Base-by-base conservation (phyloP, 2,113 vertebrate genomes). In the Heptranchias perlo region DNA sequence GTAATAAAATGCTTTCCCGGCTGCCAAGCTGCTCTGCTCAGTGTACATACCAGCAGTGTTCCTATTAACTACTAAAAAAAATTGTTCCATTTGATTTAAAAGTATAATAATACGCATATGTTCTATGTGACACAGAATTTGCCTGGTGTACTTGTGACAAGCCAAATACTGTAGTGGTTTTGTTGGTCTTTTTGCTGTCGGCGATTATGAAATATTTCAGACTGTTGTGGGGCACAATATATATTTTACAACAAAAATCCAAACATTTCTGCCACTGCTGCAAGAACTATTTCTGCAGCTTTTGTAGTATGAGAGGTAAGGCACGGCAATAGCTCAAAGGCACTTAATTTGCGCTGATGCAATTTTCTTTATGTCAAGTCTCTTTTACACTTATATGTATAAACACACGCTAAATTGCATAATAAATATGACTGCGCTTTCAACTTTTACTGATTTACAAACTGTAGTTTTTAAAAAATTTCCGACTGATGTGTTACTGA, bases 71-170 rank as follows among this genome's bases (percentile, higher is more conserved):
- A 69, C 93, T 67, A 47, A 94, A 95, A 95, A 95, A 95, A 95
- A 95, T 95, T 35, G 94, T 95, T 95, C 94, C 65, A 52, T 95
- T 91, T 73, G 44, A 69, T 95, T 95, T 95, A 35, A n/a, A 69
- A 35, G 94, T 95, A 95, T 95, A 69, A 95, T 95, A 95, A 95
- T 95, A 67, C 65, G 7, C 65, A 95, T 69, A 95, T 95, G 87
- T 91, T 91, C 35, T 35, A 61, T 58, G 64, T 67, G 39, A 31
- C 44, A 69, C 47, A 52, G 94, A 69, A 95, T 95, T 95, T 69
- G 94, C 94, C 94, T 69, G 65, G 94, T 69, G 44, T 52, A 52
- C 73, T 95, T 95, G 65, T 69, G 47, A 95, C 94, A 95, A 69
- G 44, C 94, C 65, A 69, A 95, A 95, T 95, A 95, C 65, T 49